phyloP scores from a whole-genome alignment of 2,888 invertebrate species.

The Troides helena region DNA sequence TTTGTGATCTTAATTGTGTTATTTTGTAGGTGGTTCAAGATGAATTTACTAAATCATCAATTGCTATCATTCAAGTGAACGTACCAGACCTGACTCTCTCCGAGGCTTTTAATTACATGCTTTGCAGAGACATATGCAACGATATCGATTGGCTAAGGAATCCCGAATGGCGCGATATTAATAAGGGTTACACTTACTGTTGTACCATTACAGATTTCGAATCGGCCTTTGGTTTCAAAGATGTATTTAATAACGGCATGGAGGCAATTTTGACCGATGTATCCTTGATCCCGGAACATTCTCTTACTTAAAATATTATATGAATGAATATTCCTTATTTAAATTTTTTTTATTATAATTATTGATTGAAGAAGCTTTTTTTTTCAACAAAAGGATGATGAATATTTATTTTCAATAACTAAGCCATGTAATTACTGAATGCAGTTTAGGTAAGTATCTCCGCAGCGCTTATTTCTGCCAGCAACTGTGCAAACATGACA shows the following conservation, averaged over 20 bases:
- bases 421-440: no score
- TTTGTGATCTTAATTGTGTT: no score
- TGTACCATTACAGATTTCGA: constrained; percentile 47
- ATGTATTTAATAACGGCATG: no score
- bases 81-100: constrained; percentile 44
- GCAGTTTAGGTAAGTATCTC: no score
- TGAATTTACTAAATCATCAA: constrained; percentile 37
- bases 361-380: not conserved
- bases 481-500: no score
- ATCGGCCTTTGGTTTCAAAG: no score
- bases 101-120: constrained; percentile 37
- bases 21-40: constrained; percentile 51
- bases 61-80: constrained; percentile 59
- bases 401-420: no score
- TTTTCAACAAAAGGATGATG: not conserved
- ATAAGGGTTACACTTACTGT: constrained; percentile 52
- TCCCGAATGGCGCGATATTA: constrained; percentile 43
- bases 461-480: no score
- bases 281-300: not conserved
- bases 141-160: constrained; percentile 46
- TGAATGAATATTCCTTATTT: not conserved
- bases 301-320: not conserved
- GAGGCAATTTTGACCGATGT: no score
- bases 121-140: constrained; percentile 51
- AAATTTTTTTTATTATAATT: not conserved